Percentiles rank a stretch among this genome's conserved stretches.
These are phyloP conservation scores for Chaitophorus viminalis DNA, from an alignment of 2,888 invertebrate species.

Conservation along the genomic window DNA sequence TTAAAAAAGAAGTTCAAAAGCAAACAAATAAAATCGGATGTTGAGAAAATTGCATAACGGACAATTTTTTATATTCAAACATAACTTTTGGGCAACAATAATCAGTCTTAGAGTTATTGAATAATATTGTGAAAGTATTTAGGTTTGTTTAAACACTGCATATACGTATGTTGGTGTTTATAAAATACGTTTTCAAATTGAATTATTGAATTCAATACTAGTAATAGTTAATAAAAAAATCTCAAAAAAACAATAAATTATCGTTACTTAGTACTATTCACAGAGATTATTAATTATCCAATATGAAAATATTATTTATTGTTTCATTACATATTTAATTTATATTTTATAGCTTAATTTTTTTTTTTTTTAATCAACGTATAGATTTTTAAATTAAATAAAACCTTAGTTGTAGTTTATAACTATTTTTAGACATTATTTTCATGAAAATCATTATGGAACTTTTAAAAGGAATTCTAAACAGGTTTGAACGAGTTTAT, in stretches of 20 bases:
- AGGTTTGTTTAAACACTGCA: neutral
- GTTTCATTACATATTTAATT: neutral
- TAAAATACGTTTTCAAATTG: neutral
- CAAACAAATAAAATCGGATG: no score
- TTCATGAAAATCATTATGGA: neutral
- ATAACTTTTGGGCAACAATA: neutral
- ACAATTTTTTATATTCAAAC: neutral
- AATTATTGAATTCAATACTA: neutral
- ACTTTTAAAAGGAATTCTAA: neutral
- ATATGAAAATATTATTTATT: neutral
- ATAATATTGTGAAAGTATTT: constrained; percentile 2
- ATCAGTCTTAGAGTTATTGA: neutral
- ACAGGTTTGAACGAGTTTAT: neutral
- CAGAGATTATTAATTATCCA: neutral
- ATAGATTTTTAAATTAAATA: no score
- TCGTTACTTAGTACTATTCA: neutral
- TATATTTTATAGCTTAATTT: neutral
- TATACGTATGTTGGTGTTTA: neutral
- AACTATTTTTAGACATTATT: neutral
- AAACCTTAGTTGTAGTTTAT: no score
- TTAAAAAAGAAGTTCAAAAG: neutral
- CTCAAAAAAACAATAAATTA: no score
- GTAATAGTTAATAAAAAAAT: no score
- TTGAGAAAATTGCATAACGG: neutral
- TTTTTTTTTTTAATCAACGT: no score